Base-by-base conservation (phyloP, 1,140 invertebrate genomes). In the Wasmannia auropunctata region DNA sequence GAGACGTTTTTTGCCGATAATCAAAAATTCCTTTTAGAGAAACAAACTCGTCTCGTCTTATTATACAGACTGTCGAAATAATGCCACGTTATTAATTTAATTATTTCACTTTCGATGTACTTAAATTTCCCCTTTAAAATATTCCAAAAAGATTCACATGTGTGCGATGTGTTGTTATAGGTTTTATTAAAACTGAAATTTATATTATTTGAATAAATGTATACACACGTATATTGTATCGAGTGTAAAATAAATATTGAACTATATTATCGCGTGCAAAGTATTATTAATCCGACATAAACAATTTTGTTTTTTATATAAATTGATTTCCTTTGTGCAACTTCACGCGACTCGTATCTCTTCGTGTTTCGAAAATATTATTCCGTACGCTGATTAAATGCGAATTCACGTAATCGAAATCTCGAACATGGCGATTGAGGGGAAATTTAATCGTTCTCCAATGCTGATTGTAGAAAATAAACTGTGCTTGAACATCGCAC, bases 391-490 rank as follows among this genome's bases (percentile, higher is more conserved):
- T 8, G 22, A 80, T 81, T n/a, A 70, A 70, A 70, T 19, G 25
- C 25, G 19, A n/a, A 69, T 40, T 69, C 1, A 19, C 11, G 19
- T 54, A 51, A 16, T 40, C 34, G 11, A 54, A n/a, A 16, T 81
- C 34, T 70, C 34, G 34, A 31, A 22, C 19, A 56, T 28, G 16
- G 16, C 49, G 51, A 43, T 43, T 22, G 22, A 58, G 58, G 37
- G n/a, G 40, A 58, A 37, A 54, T 3, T 83, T 72, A 74, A 72
- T 58, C 40, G 62, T 58, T 58, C 37, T 56, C 19, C 11, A 22
- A 58, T 58, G 56, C n/a, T 7, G 51, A 60, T 58, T 46, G 67
- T 34, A n/a, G 19, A 46, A 58, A 83, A 46, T 40, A 58, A 72
- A 72, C 49, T 72, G 37, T 43, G 28, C 19, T 4, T 43, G 51